Percentiles rank a stretch among this genome's conserved stretches.
phyloP scores from a whole-genome alignment of 2,797 vertebrate species.

The Fringilla coelebs region DNA sequence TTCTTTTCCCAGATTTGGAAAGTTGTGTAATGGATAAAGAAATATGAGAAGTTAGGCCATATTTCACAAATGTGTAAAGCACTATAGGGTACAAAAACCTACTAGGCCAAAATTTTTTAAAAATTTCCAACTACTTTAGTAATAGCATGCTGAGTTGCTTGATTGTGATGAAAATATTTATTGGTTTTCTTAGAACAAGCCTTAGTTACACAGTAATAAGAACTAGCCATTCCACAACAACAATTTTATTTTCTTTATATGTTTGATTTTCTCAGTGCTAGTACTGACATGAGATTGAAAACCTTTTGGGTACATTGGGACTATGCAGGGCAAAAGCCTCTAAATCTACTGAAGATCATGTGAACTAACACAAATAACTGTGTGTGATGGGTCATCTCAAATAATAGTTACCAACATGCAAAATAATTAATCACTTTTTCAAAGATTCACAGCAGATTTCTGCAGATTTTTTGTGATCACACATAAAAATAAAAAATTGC shows the following conservation, averaged over 20 bases:
- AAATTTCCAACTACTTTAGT: background rate
- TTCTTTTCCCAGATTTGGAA: background rate
- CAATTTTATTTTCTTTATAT: background rate
- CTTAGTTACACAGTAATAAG: background rate
- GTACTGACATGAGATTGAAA: background rate
- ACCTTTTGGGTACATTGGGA: background rate
- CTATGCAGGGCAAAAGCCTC: fast-evolving
- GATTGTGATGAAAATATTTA: background rate
- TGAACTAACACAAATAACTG: background rate
- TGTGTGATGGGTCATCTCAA: background rate
- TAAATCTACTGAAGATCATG: background rate
- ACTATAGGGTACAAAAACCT: background rate
- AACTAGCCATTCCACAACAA: background rate
- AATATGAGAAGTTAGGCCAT: background rate
- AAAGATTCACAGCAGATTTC: background rate
- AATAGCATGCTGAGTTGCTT: background rate
- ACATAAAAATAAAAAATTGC: background rate
- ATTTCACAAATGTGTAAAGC: background rate
- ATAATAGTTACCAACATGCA: background rate
- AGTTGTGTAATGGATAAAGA: background rate
- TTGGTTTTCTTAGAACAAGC: background rate
- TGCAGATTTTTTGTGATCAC: background rate
- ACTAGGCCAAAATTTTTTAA: background rate
- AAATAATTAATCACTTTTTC: background rate
- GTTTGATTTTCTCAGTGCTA: background rate